Conservation (phyloP, 2,888 invertebrate genomes). For the Nomada hirtipes region DNA sequence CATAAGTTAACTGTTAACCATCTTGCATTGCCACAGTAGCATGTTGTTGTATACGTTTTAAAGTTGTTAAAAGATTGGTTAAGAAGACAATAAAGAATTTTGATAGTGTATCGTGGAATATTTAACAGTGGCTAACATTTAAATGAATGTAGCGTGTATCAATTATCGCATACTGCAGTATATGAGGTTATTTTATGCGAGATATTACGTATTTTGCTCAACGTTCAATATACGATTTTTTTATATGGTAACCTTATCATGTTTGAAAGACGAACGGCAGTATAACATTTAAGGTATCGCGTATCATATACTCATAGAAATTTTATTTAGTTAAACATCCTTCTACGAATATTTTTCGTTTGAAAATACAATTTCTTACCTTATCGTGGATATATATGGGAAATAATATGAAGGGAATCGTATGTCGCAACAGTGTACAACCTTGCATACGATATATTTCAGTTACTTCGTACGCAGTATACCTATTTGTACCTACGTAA, state of each 20-base stretch:
- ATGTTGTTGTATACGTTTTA: background rate
- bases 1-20: too few relatives aligned
- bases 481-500: background rate
- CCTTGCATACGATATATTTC: slow-evolving; percentile 9
- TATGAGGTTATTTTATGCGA: background rate
- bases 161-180: background rate
- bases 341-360: background rate
- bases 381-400: background rate
- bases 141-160: background rate
- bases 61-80: background rate
- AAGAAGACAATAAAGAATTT: background rate
- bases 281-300: background rate
- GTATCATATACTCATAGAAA: background rate
- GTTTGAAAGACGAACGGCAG: background rate
- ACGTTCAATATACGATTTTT: background rate
- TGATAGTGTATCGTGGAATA: background rate
- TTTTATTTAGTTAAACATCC: background rate
- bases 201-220: background rate
- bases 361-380: background rate
- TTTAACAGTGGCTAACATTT: background rate
- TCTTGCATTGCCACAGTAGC: too few relatives aligned
- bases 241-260: background rate
- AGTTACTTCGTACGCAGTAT: background rate
- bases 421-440: slow-evolving; percentile 18
- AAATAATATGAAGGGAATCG: slow-evolving; percentile 10